phyloP scores from a whole-genome alignment of 2,888 invertebrate genomes.

The Cerastis leucographa region DNA sequence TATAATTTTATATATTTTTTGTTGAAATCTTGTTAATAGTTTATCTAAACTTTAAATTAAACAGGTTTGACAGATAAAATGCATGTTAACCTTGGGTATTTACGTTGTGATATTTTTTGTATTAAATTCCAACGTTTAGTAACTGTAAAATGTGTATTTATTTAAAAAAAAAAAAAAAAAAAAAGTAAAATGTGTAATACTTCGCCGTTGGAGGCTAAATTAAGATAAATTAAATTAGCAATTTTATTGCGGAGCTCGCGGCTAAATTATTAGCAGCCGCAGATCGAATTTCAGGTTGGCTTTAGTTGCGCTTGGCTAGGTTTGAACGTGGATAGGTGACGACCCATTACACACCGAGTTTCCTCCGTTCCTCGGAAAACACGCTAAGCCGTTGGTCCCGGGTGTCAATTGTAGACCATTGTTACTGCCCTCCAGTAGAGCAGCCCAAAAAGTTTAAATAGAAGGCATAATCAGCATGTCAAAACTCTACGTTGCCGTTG shows the following conservation, averaged over 20 bases:
- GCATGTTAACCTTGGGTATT: conserved; percentile 46
- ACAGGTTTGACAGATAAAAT: conserved; percentile 41
- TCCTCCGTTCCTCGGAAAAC: not conserved
- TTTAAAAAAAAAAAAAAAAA: not conserved
- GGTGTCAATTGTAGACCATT: not conserved
- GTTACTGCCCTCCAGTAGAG: no score
- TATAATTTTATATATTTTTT: conserved; percentile 38
- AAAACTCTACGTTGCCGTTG: no score
- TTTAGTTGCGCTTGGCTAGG: not conserved
- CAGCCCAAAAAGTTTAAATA: no score
- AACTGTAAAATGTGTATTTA: conserved; percentile 41
- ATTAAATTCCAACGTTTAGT: conserved; percentile 10
- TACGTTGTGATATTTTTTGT: conserved; percentile 26
- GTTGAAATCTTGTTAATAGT: conserved; percentile 16
- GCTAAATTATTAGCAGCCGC: not conserved
- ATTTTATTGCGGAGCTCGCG: not conserved
- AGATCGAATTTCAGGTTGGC: not conserved
- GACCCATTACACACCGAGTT: not conserved
- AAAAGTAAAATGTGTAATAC: conserved; percentile 21
- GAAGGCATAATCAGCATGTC: no score
- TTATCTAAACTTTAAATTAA: conserved; percentile 29
- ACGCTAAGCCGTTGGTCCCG: not conserved
- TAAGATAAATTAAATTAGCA: not conserved
- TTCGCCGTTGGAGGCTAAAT: not conserved
- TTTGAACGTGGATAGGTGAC: not conserved